A percentile compares a stretch with the other conserved stretches of the same genome.
phyloP scores from a whole-genome alignment of 2,113 vertebrate genomes.

The Onychorhynchus coronatus region DNA sequence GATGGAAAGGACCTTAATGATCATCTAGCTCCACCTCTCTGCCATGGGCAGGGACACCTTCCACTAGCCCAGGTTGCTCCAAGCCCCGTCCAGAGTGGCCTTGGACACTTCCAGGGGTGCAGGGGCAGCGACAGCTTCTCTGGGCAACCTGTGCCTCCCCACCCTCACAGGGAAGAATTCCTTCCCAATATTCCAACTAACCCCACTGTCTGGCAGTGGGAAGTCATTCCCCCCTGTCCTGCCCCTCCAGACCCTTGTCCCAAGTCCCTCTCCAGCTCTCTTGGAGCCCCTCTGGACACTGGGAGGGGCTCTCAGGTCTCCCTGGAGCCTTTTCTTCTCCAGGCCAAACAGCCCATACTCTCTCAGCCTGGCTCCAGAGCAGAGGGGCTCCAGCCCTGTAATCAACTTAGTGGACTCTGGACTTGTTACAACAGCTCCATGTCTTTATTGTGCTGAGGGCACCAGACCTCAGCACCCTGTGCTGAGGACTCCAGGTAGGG shows the following conservation, averaged over 20 bases:
- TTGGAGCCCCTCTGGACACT: neutral
- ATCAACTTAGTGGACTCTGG: neutral
- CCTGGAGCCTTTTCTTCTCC: neutral
- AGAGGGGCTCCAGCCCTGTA: neutral
- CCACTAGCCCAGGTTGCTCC: neutral
- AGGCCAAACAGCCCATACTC: neutral
- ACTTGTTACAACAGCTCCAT: neutral
- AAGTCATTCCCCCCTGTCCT: neutral
- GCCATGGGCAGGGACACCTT: neutral
- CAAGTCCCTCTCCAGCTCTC: neutral
- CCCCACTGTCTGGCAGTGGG: neutral
- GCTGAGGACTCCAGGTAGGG: neutral
- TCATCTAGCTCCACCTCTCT: neutral
- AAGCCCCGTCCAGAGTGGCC: neutral
- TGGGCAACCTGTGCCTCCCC: neutral
- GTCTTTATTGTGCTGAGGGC: neutral
- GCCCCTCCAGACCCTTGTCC: neutral
- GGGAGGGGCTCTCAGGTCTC: neutral
- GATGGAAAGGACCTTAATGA: neutral
- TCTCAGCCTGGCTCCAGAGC: neutral
- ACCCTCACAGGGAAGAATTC: neutral
- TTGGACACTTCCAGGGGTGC: neutral
- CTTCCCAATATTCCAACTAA: neutral
- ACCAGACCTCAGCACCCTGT: too few species aligned
- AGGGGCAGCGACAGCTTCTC: neutral